Evolutionary conservation across 2,888 invertebrate species (phyloP).

Genomic region (Phengaris alcon): DNA sequence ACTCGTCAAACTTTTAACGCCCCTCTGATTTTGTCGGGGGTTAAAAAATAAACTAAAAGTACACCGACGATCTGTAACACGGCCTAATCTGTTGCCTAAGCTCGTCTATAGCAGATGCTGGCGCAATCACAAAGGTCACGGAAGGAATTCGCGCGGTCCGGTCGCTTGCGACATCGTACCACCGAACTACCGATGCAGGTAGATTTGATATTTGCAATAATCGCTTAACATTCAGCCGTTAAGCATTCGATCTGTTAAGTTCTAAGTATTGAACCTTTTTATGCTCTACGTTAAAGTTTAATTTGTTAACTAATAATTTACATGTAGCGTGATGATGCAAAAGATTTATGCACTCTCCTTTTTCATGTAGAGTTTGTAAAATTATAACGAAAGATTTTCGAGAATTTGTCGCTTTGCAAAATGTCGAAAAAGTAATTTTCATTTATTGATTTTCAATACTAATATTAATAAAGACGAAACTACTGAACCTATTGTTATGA

Average conservation of each 20-base stretch:
- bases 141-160: constrained; percentile 78
- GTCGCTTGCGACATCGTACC: constrained; percentile 68
- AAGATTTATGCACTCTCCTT: neutral
- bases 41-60: neutral
- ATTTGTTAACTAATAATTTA: neutral
- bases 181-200: constrained; percentile 50
- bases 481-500: too few relatives aligned
- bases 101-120: constrained; percentile 70
- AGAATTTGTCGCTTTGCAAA: neutral
- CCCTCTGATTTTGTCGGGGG: too few relatives aligned
- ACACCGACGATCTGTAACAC: constrained; percentile 48
- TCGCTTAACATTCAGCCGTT: constrained; percentile 39
- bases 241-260: constrained; percentile 28
- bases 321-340: neutral
- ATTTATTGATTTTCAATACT: too few relatives aligned
- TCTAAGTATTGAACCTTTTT: constrained; percentile 16
- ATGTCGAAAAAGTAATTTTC: too few relatives aligned
- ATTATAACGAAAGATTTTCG: neutral
- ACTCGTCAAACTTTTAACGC: too few relatives aligned
- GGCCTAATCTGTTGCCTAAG: constrained; percentile 70
- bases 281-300: neutral
- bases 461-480: too few relatives aligned
- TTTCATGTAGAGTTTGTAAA: neutral
- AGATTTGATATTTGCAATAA: constrained; percentile 44
- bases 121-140: constrained; percentile 77